A percentile compares a stretch with the other conserved stretches of the same genome.
These are phyloP conservation scores for Apotomis turbidana DNA, from an alignment of 2,888 invertebrate genomes.

Conservation along the genomic window DNA sequence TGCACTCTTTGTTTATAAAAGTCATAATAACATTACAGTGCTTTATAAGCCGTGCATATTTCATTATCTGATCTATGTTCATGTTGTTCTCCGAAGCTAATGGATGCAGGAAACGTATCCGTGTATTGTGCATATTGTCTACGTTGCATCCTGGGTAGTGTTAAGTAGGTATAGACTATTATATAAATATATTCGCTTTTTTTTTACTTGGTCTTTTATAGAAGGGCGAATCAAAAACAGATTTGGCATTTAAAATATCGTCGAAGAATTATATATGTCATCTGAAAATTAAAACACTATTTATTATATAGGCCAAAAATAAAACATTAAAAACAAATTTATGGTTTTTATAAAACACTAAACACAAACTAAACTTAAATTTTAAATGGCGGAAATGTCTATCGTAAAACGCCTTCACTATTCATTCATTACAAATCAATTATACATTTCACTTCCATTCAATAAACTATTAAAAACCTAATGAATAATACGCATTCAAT, in stretches of 20 bases:
- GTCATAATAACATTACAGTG: not conserved
- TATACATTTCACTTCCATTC: not conserved
- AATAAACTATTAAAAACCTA: not conserved
- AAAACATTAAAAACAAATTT: no score
- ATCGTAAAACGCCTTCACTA: no score
- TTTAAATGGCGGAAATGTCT: no score
- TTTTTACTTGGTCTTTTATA: no score
- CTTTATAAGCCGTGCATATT: conserved; percentile 3
- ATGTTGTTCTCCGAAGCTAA: conserved; percentile 33
- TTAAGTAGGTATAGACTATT: not conserved
- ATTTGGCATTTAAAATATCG: no score
- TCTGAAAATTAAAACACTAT: no score
- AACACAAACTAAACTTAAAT: no score
- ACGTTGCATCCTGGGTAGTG: conserved; percentile 32
- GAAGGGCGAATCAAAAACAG: no score
- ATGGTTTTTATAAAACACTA: no score
- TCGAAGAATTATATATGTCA: no score
- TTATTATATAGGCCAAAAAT: no score
- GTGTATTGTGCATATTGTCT: conserved; percentile 36
- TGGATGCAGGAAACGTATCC: conserved; percentile 39
- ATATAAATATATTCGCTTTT: not conserved
- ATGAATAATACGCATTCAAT: not conserved
- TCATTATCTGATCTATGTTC: conserved; percentile 25
- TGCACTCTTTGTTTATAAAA: not conserved
- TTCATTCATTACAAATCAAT: not conserved